Percentiles rank a stretch among this genome's conserved stretches.
Conservation (phyloP, 2,797 vertebrate genomes). For the Crenichthys baileyi region DNA sequence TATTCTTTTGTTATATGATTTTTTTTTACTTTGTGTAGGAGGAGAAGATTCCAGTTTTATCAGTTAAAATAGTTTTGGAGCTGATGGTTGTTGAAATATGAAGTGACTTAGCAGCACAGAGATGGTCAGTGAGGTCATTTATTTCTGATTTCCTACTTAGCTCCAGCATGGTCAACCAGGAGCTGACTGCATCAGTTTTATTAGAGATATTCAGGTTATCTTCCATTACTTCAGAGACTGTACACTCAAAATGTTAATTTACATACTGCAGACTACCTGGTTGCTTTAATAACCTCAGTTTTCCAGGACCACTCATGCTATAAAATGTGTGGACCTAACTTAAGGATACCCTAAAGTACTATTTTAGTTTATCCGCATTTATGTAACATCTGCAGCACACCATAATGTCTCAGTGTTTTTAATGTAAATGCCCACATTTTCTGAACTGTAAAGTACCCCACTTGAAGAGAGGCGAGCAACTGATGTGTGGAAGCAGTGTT, state of each 20-base stretch:
- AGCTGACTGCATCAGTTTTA: neutral
- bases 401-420: constrained; percentile 14
- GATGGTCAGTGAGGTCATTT: constrained; percentile 30
- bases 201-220: constrained; percentile 1
- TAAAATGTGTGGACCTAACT: constrained; percentile 25
- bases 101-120: constrained; percentile 23
- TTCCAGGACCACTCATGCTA: neutral
- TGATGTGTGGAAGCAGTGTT: constrained; percentile 23
- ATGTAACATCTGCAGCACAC: constrained; percentile 36
- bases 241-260: neutral
- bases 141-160: constrained; percentile 22
- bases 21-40: constrained; percentile 39
- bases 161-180: constrained; percentile 11
- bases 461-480: constrained; percentile 32
- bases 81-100: constrained; percentile 15
- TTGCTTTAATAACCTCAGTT: neutral
- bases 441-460: constrained; percentile 16
- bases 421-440: constrained; percentile 7
- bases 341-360: constrained; percentile 27
- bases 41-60: constrained; percentile 46
- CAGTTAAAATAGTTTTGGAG: constrained; percentile 40
- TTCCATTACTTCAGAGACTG: neutral
- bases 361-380: constrained; percentile 36
- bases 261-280: neutral
- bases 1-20: constrained; percentile 38